Evolutionary conservation across 2,113 vertebrate genomes (phyloP), one percentile per base, ranked within the genome.

Genomic region (Rhinogobius similis): DNA sequence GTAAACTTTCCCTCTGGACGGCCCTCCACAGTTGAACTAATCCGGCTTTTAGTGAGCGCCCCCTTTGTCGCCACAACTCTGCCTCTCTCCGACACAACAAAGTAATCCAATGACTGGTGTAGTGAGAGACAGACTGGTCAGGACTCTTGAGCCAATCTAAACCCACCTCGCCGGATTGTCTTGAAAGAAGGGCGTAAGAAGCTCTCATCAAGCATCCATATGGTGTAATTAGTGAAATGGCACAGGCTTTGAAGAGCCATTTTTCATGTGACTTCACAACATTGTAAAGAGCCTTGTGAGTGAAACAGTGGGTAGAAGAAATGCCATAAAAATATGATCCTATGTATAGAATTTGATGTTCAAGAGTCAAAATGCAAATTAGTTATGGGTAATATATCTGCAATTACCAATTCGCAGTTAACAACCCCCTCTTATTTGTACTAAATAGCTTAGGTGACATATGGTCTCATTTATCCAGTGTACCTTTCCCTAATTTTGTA

Each of bases 161-260:
- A 80, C 79, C 76, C 80, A 82, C 86, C 86, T 83, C 89, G 86
- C 78, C 78, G 67, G 72, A 90, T 81, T 85, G 82, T 77, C 72
- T 84, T 46, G 20, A 76, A 72, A 73, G 70, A 73, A 77, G 52
- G 58, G 76, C 77, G 80, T 86, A 79, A 86, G 73, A 81, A 61
- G 80, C 84, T 88, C 69, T 89, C 78, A 46, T 39, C 65, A 72
- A 65, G 59, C 32, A 58, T 65, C 87, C 85, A 87, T 82, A 86
- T 81, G 85, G 78, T 77, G 66, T 70, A 78, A 78, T 66, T 55
- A 56, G 44, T 63, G 72, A 79, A 81, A 81, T 75, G 32, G 55
- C 26, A 29, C 11, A 29, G 16, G 55, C 24, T 14, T 12, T 55
- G 23, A 24, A 29, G 26, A 13, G 52, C 11, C 12, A 14, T 55